Evolutionary conservation across 2,113 vertebrate species (phyloP), one percentile per base, ranked within the genome.

Genomic region (Electrona antarctica): DNA sequence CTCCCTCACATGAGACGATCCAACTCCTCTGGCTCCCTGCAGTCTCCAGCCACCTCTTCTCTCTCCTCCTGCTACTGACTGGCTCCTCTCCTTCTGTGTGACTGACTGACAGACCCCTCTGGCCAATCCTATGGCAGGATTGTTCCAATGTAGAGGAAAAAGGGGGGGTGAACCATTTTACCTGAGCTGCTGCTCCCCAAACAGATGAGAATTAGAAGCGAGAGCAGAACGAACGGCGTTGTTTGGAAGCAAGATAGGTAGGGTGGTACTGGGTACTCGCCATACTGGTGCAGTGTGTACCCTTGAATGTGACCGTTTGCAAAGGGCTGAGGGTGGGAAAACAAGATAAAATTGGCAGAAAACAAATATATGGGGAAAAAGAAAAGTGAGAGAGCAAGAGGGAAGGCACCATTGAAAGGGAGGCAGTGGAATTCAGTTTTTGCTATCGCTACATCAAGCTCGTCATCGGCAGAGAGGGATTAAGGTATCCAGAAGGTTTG

Each of bases 1-100:
- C 97, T 99, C 72, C 98, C 97, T 61, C 98, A 99, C 88, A 99
- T 99, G 96, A 95, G 98, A 85, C 96, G 97, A 83, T 97, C 98
- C 3, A 98, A 98, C 92, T 99, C 97, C 90, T 98, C 98, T 75
- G 97, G 98, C 91, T 95, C 97, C 85, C 91, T 98, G 87, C 97
- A 98, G 92, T 91, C 97, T 71, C 90, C 93, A 65, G 89, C 94
- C 79, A 93, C 95, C 82, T 92, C 96, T 69, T 95, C 96, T 55
- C 95, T 98, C 82, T 92, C 96, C 86, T 93, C 95, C 46, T 99
- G 95, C 91, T 99, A 95, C 91, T 99, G 95, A 98, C 69, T 62
- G 82, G 61, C 80, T 89, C 74, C 51, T 46, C 83, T 82, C 77
- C 7, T 41, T 41, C 33, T 41, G 33, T 41, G 33, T 41, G 33